Conservation (phyloP, 2,888 invertebrate species). For the Aphodius sticticus region DNA sequence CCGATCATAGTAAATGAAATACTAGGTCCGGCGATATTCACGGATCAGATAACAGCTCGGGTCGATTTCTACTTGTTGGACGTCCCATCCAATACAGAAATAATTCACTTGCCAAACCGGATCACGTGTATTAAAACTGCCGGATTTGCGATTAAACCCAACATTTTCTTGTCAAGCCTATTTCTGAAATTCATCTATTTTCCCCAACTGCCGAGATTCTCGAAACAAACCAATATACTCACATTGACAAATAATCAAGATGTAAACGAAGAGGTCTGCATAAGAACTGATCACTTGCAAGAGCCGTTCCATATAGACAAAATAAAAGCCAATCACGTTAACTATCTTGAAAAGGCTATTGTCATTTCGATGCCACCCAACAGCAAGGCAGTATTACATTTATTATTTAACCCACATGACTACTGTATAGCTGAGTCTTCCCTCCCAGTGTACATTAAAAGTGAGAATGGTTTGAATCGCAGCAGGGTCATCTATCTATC, state of each 20-base stretch:
- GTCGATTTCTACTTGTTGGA: neutral
- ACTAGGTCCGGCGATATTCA: neutral
- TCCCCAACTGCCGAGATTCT: neutral
- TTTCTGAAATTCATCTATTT: neutral
- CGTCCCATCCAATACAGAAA: neutral
- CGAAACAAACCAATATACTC: neutral
- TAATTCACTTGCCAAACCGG: neutral
- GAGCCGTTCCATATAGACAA: constrained; percentile 51
- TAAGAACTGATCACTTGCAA: constrained; percentile 49
- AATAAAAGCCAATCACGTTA: constrained; percentile 43
- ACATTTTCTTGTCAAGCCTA: constrained; percentile 40
- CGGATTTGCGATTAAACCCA: neutral
- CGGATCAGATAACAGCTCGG: neutral
- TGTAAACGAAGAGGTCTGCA: constrained; percentile 45
- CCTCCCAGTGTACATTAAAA: neutral
- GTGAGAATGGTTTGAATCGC: constrained; percentile 36
- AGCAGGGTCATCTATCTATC: constrained; percentile 50
- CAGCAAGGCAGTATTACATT: neutral
- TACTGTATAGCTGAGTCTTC: neutral
- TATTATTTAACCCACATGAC: neutral
- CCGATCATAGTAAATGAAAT: neutral
- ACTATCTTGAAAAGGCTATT: neutral
- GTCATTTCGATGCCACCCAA: neutral
- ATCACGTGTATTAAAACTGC: neutral
- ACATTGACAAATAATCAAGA: constrained; percentile 41